Conservation (phyloP, 2,888 invertebrate species). For the Cerceris rybyensis region DNA sequence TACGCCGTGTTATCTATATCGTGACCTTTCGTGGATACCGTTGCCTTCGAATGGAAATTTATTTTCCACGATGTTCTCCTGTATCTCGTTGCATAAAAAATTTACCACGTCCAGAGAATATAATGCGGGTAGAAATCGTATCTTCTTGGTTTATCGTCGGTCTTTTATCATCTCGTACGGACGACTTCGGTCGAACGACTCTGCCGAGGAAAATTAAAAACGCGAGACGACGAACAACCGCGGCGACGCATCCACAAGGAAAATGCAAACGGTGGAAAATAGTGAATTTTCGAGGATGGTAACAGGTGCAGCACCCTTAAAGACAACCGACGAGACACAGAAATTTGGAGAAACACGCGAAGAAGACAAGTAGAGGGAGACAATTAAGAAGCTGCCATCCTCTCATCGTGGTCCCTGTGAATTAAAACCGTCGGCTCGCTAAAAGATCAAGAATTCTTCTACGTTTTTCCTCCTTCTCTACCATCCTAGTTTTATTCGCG, state of each 20-base stretch:
- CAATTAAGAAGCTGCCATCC: constrained; percentile 67
- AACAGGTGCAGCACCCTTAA: neutral
- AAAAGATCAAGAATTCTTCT: constrained; percentile 74
- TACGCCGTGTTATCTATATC: constrained; percentile 49
- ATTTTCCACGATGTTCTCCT: constrained; percentile 25
- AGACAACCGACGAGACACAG: too few species aligned
- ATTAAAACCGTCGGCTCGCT: constrained; percentile 74
- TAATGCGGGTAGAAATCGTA: constrained; percentile 17
- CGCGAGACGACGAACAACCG: constrained; percentile 1
- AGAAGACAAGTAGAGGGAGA: constrained; percentile 35
- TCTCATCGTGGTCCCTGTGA: constrained; percentile 62
- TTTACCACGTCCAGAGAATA: constrained; percentile 16
- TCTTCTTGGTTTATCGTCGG: neutral
- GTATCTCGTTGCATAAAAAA: constrained; percentile 51
- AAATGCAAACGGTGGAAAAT: constrained; percentile 19
- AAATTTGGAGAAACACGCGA: neutral
- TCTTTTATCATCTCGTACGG: constrained; percentile 14
- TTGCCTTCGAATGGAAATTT: constrained; percentile 52
- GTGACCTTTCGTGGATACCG: constrained; percentile 30
- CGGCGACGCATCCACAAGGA: neutral
- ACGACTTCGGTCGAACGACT: neutral
- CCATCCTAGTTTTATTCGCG: constrained; percentile 40
- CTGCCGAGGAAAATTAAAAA: neutral
- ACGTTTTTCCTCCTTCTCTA: constrained; percentile 54
- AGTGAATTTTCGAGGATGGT: constrained; percentile 35